These are phyloP conservation scores for Sclerurus mexicanus DNA, from an alignment of 2,113 vertebrate genomes.

Conservation along the genomic window DNA sequence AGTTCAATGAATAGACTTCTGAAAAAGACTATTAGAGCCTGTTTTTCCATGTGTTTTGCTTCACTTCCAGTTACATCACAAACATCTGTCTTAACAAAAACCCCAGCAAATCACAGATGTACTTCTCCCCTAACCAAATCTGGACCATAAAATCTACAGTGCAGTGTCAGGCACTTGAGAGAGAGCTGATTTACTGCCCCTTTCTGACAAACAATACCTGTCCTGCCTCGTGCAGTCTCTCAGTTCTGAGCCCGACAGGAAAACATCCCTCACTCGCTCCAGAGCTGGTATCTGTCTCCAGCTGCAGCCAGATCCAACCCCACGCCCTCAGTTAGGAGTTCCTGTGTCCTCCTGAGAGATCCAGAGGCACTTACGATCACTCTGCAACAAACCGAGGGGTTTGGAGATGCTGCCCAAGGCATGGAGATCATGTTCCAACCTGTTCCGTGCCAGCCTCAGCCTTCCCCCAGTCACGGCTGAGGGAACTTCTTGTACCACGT, in stretches of 20 bases:
- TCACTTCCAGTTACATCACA: conserved; percentile 5
- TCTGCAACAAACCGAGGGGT: not conserved
- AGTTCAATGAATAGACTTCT: not conserved
- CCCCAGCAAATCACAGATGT: not conserved
- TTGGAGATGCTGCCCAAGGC: not conserved
- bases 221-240: not conserved
- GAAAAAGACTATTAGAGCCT: not conserved
- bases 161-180: not conserved
- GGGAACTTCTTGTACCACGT: not conserved
- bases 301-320: not conserved
- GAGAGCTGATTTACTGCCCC: not conserved
- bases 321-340: not conserved
- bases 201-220: not conserved
- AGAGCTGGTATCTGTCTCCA: not conserved
- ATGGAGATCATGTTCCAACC: not conserved
- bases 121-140: not conserved
- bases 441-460: not conserved
- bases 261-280: not conserved
- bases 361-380: not conserved
- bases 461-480: not conserved
- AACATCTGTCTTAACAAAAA: not conserved
- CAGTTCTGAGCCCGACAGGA: not conserved
- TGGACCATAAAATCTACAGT: not conserved
- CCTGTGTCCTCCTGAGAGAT: not conserved
- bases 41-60: not conserved